Base-by-base conservation (phyloP, 2,888 invertebrate genomes). In the Ametastegia equiseti region DNA sequence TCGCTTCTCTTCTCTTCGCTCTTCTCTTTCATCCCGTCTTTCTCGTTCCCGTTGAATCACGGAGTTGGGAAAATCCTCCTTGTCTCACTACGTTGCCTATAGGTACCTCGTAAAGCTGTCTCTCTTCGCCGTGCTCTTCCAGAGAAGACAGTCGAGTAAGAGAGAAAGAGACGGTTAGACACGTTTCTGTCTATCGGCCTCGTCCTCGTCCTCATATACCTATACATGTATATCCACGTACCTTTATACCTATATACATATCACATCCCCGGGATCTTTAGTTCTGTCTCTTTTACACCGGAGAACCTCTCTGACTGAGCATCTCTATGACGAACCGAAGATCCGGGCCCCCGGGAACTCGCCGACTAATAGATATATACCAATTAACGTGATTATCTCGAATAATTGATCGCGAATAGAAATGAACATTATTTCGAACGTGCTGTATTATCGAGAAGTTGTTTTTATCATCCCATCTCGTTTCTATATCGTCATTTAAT, bases 371-470 rank as follows among this genome's bases (percentile, higher is more conserved):
- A 57, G 83, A 82, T 80, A 39, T n/a, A n/a, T 65, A 75, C 81
- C 82, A 80, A 82, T 83, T 81, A 80, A 60, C 69, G 63, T 80
- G 81, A 81, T 82, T 83, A 83, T 82, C 77, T 81, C 82, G 80
- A 27, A 73, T 82, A 81, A 82, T 82, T 83, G 81, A 81, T 82
- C 65, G 73, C 23, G 73, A n/a, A n/a, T n/a, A 39, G 81, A 81
- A 81, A 80, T 83, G 81, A 83, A 83, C 84, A 54, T 33, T 6
- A 6, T 27, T 9, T 39, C 19, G 36, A 67, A 67, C 39, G n/a
- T 11, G 67, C 9, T 15, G 39, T 67, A 39, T 39, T 19, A 65
- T 19, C 39, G 36, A 36, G 19, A 19, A n/a, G 65, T 36, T 65
- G 1, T 6, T 60, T 60, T 42, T 42, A 42, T 6, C 54, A 54